phyloP scores from a whole-genome alignment of 1,140 invertebrate genomes.

The Orius insidiosus region DNA sequence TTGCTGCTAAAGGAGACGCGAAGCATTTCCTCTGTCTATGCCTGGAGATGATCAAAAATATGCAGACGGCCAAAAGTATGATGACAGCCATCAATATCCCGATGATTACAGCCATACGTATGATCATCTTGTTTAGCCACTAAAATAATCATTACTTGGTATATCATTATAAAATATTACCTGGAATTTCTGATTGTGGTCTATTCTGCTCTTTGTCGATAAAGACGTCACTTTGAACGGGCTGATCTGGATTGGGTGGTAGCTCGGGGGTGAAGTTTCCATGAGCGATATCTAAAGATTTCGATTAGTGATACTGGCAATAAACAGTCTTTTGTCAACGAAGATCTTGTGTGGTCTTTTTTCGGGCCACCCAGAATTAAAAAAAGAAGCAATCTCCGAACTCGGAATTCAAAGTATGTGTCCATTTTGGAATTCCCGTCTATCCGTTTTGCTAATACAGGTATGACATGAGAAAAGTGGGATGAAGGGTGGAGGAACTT shows the following conservation, averaged over 20 bases:
- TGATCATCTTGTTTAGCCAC: conserved; percentile 47
- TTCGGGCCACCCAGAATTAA: too few relatives aligned
- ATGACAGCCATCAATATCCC: conserved; percentile 63
- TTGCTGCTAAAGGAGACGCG: conserved; percentile 49
- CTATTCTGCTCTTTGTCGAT: conserved; percentile 34
- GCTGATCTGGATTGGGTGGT: conserved; percentile 24
- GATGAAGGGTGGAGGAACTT: too few relatives aligned
- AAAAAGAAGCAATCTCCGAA: too few relatives aligned
- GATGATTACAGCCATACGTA: conserved; percentile 64
- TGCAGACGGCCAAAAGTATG: conserved; percentile 48
- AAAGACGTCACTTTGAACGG: conserved; percentile 31
- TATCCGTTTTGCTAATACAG: too few relatives aligned
- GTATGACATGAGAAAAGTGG: too few relatives aligned
- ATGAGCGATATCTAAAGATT: conserved; percentile 44
- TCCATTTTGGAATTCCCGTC: too few relatives aligned
- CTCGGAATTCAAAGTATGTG: too few relatives aligned
- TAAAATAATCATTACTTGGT: too few relatives aligned
- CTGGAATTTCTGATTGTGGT: conserved; percentile 20
- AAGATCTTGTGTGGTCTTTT: too few relatives aligned
- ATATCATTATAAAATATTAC: too few relatives aligned
- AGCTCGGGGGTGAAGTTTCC: conserved; percentile 51
- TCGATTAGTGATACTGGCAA: too few relatives aligned
- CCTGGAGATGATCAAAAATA: conserved; percentile 58
- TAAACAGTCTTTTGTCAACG: too few relatives aligned
- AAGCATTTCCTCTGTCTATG: conserved; percentile 61